Percentiles rank a stretch among this genome's conserved stretches.
These are phyloP conservation scores for Eretmocerus hayati DNA, from an alignment of 2,888 invertebrate genomes.

Conservation along the genomic window DNA sequence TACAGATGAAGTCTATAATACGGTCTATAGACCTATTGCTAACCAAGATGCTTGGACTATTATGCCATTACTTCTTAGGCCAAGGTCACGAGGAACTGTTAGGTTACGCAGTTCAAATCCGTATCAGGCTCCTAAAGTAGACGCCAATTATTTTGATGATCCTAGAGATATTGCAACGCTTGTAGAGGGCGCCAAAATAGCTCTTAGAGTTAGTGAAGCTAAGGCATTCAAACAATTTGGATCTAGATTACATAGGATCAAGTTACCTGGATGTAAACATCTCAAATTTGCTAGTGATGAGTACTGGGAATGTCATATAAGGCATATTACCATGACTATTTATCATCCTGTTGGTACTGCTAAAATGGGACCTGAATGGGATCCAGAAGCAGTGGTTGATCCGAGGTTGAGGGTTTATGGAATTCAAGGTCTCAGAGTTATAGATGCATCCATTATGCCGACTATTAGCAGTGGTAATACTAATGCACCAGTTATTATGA, in stretches of 20 bases:
- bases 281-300: constrained; percentile 68
- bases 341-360: constrained; percentile 85
- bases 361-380: constrained; percentile 80
- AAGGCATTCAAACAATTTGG: constrained; percentile 75
- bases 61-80: constrained; percentile 75
- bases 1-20: constrained; percentile 72
- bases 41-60: constrained; percentile 77
- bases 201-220: constrained; percentile 64
- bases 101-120: constrained; percentile 74
- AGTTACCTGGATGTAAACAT: constrained; percentile 72
- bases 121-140: constrained; percentile 77
- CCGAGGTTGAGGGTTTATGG: constrained; percentile 71
- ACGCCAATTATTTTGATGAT: constrained; percentile 88
- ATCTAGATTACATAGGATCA: constrained; percentile 65
- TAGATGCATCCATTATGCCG: constrained; percentile 86
- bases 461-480: constrained; percentile 84
- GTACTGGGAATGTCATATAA: constrained; percentile 80
- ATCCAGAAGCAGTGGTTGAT: constrained; percentile 75
- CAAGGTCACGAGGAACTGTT: constrained; percentile 72
- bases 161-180: constrained; percentile 68
- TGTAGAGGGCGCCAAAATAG: constrained; percentile 79
- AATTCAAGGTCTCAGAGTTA: constrained; percentile 68
- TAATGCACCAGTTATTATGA: constrained; percentile 88
- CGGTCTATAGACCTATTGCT: constrained; percentile 72
- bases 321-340: constrained; percentile 83